phyloP scores from a whole-genome alignment of 2,888 invertebrate genomes.

The Hypercompe scribonia region DNA sequence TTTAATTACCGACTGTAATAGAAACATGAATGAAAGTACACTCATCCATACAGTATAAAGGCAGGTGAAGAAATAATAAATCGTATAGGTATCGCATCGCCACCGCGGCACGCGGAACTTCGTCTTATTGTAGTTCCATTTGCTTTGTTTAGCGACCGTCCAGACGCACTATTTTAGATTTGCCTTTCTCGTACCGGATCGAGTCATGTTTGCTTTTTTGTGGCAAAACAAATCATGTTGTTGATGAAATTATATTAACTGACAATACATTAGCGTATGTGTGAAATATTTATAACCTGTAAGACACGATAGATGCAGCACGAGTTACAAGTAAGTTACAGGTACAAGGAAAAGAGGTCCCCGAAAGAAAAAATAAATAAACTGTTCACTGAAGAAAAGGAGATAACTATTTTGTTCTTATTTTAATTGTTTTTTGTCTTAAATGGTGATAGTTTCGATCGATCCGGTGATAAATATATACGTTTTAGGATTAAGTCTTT shows the following conservation, averaged over 20 bases:
- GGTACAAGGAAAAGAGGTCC: not conserved
- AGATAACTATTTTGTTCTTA: not conserved
- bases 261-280: conserved; percentile 2
- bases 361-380: not conserved
- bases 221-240: conserved; percentile 26
- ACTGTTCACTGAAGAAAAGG: not conserved
- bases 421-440: not conserved
- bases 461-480: not conserved
- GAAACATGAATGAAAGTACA: conserved; percentile 64
- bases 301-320: not conserved
- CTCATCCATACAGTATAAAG: conserved; percentile 58
- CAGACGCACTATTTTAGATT: conserved; percentile 77
- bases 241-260: conserved; percentile 25
- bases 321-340: not conserved
- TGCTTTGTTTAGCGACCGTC: conserved; percentile 73
- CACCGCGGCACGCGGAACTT: conserved; percentile 79
- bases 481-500: too few species aligned
- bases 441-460: not conserved
- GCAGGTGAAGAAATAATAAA: conserved; percentile 77
- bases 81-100: conserved; percentile 71
- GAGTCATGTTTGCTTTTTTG: conserved; percentile 35
- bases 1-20: conserved; percentile 22
- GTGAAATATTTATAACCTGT: not conserved
- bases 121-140: conserved; percentile 79
- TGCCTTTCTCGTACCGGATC: conserved; percentile 66